Base-by-base conservation (phyloP, 2,888 invertebrate genomes). In the Lithophane ornitopus region DNA sequence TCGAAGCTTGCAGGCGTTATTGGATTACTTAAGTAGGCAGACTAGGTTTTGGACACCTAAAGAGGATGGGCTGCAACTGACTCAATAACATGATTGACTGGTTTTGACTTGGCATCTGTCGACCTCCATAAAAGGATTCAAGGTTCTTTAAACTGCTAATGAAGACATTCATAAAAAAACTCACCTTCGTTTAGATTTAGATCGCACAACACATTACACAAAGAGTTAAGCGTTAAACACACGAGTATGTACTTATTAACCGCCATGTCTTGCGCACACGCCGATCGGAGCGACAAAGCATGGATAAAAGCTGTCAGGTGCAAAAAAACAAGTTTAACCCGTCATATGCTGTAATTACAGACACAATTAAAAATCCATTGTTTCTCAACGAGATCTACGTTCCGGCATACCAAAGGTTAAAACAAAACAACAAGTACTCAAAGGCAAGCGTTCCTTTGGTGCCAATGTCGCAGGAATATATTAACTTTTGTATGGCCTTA, bases 101-200 rank as follows among this genome's bases (percentile, higher is more conserved):
- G 26, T 75, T 22, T 26, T 14, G 14, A 12, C 19, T n/a, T 39
- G 14, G 59, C 19, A 66, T 9, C 44, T 46, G 22, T 22, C 28
- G 3, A 22, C 16, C 16, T 54, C 6, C 22, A 22, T 49, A 72
- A 1, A 65, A 14, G 14, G 7, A 28, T 16, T 49, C 56, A 67
- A 66, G 46, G 28, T 16, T 12, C 14, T 16, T 14, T 12, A 19
- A 9, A 44, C 8, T 44, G 19, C n/a, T n/a, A 9, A 19, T 26
- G 2, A 26, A 46, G 11, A 52, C 6, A 26, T 69, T 8, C 6
- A 34, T 74, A 46, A 62, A 46, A 62, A 46, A 59, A 54, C 72
- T 71, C 9, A 77, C 76, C 72, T 80, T 77, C 76, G 0, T 49
- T 26, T 12, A 80, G 22, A 62, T 77, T 22, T 28, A 80, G 80